Percentiles rank a stretch among this genome's conserved stretches.
phyloP scores from a whole-genome alignment of 2,113 vertebrate species.

The Pseudorhombus dupliciocellatus region DNA sequence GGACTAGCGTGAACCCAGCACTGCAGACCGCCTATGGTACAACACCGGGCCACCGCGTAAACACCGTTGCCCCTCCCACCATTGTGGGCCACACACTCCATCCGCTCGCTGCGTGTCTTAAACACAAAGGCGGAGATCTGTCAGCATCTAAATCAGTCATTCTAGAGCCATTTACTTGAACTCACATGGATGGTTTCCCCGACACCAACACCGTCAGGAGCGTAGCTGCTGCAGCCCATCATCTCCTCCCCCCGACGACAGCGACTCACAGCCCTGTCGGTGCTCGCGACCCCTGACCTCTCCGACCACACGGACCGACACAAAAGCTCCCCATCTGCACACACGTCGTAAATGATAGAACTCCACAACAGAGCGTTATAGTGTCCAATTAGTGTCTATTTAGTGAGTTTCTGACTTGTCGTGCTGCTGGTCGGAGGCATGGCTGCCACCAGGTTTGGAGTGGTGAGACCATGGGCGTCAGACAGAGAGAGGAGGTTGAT shows the following conservation, averaged over 20 bases:
- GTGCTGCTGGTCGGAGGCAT: conserved; percentile 64
- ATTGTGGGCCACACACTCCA: conserved; percentile 80
- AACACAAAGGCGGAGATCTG: neutral
- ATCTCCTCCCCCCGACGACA: conserved; percentile 83
- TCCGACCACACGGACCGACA: conserved; percentile 90
- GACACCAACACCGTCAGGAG: conserved; percentile 63
- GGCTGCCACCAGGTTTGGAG: conserved; percentile 83
- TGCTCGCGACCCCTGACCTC: conserved; percentile 67
- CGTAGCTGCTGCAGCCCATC: conserved; percentile 84
- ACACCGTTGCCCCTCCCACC: conserved; percentile 75
- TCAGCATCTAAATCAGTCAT: neutral
- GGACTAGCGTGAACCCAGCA: conserved; percentile 71
- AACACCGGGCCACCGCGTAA: conserved; percentile 87
- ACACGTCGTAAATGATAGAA: neutral
- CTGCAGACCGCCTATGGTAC: conserved; percentile 70
- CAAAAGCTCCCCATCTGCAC: conserved; percentile 77
- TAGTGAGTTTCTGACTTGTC: conserved; percentile 20
- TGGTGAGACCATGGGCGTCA: conserved; percentile 78
- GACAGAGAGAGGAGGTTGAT: conserved; percentile 81
- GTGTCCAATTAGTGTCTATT: neutral
- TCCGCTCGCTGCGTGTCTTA: conserved; percentile 74
- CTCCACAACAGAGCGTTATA: neutral
- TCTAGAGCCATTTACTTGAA: neutral
- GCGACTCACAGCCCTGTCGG: conserved; percentile 54
- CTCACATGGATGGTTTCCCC: conserved; percentile 85